Conservation (phyloP, 2,888 invertebrate species). For the Pseudococcus longispinus region DNA sequence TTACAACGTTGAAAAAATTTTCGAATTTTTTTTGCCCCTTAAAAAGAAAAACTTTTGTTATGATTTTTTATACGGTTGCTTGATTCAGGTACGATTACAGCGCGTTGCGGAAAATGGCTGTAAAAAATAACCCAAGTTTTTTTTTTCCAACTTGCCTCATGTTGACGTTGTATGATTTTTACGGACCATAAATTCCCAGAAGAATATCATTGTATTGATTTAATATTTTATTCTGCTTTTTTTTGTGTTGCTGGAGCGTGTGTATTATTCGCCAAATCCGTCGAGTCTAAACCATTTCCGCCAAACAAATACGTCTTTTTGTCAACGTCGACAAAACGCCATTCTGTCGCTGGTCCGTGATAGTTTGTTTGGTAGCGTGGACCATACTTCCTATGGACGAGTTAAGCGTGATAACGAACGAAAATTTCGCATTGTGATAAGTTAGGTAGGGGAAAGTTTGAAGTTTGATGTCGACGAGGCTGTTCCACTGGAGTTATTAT, state of each 20-base stretch:
- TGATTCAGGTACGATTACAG: constrained; percentile 2
- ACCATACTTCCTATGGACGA: background rate
- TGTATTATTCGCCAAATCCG: constrained; percentile 11
- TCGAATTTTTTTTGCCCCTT: background rate
- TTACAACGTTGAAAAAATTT: background rate
- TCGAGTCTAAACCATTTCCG: constrained; percentile 27
- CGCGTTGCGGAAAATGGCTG: background rate
- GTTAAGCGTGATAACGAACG: background rate
- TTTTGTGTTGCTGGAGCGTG: background rate
- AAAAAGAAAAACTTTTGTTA: background rate
- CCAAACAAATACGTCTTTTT: constrained; percentile 7
- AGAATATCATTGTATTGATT: constrained; percentile 18
- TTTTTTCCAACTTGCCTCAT: background rate
- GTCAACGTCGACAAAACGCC: constrained; percentile 1
- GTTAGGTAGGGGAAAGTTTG: background rate
- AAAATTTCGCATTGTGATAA: constrained; percentile 1
- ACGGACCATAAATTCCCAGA: constrained; percentile 24
- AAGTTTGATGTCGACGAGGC: background rate
- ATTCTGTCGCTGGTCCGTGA: background rate
- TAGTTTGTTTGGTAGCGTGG: background rate
- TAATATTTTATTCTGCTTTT: constrained; percentile 10
- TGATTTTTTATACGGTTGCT: background rate
- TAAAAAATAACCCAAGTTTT: background rate
- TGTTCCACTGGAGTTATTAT: too few relatives aligned
- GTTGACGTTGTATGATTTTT: background rate